These are phyloP conservation scores for Turnix velox DNA, from an alignment of 2,113 vertebrate species.

Conservation along the genomic window DNA sequence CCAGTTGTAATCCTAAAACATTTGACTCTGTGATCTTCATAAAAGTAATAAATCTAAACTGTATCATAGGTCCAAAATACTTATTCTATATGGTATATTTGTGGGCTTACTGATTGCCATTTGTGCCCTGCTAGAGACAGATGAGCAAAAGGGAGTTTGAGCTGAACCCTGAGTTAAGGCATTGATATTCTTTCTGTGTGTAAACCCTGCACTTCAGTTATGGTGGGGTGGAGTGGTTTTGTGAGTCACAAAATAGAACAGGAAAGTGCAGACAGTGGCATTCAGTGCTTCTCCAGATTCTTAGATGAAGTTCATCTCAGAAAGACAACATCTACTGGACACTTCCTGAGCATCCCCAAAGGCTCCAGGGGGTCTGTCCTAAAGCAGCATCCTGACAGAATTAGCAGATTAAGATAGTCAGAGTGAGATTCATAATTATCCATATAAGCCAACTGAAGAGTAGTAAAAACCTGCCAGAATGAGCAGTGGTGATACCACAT, in stretches of 20 bases:
- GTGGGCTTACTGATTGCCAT: neutral
- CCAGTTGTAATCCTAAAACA: slow-evolving; percentile 66
- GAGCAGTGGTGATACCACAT: neutral
- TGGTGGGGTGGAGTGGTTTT: neutral
- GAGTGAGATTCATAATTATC: neutral
- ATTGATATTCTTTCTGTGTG: neutral
- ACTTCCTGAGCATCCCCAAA: neutral
- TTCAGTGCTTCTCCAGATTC: neutral
- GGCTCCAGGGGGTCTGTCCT: neutral
- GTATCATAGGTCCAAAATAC: slow-evolving; percentile 50
- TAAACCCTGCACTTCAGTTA: neutral
- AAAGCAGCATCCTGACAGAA: neutral
- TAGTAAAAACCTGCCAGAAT: neutral
- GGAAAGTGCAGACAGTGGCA: neutral
- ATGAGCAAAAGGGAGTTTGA: neutral
- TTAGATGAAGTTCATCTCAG: neutral
- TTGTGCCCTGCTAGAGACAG: neutral
- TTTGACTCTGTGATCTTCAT: slow-evolving; percentile 65
- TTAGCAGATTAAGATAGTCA: neutral
- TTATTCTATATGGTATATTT: slow-evolving; percentile 20
- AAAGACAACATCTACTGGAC: neutral
- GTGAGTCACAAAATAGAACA: neutral
- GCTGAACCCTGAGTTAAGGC: neutral
- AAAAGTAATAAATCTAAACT: slow-evolving; percentile 72
- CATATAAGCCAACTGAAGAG: neutral